A percentile compares a stretch with the other conserved stretches of the same genome.
phyloP scores from a whole-genome alignment of 2,797 vertebrate genomes.

The Zalophus californianus region DNA sequence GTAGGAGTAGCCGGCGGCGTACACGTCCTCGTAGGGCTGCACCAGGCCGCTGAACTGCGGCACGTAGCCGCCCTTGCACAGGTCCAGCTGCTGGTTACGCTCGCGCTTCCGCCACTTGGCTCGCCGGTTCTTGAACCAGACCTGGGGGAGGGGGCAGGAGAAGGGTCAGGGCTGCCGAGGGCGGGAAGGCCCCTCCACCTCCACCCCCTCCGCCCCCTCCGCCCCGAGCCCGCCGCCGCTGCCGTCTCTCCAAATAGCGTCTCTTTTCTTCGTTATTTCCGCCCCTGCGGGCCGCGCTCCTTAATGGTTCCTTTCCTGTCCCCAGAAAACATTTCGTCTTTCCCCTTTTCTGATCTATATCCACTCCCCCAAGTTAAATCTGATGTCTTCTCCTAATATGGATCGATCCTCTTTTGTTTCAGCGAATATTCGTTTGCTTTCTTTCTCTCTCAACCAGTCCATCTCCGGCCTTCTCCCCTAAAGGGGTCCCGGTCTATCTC shows the following conservation, averaged over 20 bases:
- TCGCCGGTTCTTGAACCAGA: constrained; percentile 99
- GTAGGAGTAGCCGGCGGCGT: constrained; percentile 97
- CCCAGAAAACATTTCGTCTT: background rate
- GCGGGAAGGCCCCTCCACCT: background rate
- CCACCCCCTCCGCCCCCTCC: no score
- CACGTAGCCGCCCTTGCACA: constrained; percentile 98
- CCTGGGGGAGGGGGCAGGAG: constrained; percentile 87
- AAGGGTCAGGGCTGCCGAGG: constrained; percentile 9
- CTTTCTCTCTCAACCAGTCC: background rate
- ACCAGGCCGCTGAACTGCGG: constrained; percentile 98
- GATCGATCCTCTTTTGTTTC: constrained; percentile 20
- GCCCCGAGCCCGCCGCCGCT: background rate
- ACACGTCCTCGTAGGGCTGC: constrained; percentile 99
- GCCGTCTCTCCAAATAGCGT: background rate
- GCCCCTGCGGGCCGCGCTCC: constrained; percentile 8
- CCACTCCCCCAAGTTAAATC: background rate
- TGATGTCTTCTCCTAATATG: constrained; percentile 17
- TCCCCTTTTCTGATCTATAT: background rate
- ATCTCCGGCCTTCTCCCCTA: background rate
- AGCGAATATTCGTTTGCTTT: constrained; percentile 63
- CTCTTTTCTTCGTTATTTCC: background rate
- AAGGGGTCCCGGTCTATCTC: background rate
- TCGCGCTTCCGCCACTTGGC: constrained; percentile 99
- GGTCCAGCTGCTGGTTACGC: constrained; percentile 99
- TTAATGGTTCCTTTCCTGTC: constrained; percentile 28